Base-by-base conservation (phyloP, 2,888 invertebrate species). In the Rhagium mordax region DNA sequence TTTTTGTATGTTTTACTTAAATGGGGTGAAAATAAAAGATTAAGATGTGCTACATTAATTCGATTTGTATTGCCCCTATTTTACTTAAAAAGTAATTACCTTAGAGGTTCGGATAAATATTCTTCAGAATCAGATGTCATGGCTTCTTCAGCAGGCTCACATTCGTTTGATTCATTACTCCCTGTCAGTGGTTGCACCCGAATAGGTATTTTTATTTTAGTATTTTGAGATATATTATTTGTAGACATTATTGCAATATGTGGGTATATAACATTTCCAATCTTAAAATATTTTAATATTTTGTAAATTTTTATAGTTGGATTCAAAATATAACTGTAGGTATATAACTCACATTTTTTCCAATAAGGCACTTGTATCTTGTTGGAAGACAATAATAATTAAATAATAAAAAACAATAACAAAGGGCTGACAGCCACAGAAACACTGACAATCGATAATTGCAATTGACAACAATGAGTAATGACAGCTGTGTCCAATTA, bases 81-180 rank as follows among this genome's bases (percentile, higher is more conserved):
- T 33, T 33, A 3, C 10, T 13, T 6, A 33, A 33, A 13, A 10
- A 41, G n/a, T 41, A 41, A n/a, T 51, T 51, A 87, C 87, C 87
- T 84, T 70, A 86, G 79, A 55, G 86, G 83, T 73, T 86, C 86
- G 33, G 86, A 84, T 71, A 86, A 79, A 79, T 86, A 87, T 60
- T 87, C 87, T 53, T 87, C 87, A 27, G 87, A 87, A 80, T 87
- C 87, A 29, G 86, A 84, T 5, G 86, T 86, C 20, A 82, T 79
- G 41, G 82, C 82, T 72, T 86, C 86, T 76, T 85, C 85, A 2
- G 83, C 84, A 53, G 82, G 77, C 67, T 86, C 86, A 77, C 27
- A 64, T 41, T 55, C 41, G 16, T 3, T 57, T 7, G 29, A 41
- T 20, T 49, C 70, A 41, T 55, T 62, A 21, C 16, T 64, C 24